phyloP scores from a whole-genome alignment of 2,888 invertebrate genomes.

The Diarsia mendica region DNA sequence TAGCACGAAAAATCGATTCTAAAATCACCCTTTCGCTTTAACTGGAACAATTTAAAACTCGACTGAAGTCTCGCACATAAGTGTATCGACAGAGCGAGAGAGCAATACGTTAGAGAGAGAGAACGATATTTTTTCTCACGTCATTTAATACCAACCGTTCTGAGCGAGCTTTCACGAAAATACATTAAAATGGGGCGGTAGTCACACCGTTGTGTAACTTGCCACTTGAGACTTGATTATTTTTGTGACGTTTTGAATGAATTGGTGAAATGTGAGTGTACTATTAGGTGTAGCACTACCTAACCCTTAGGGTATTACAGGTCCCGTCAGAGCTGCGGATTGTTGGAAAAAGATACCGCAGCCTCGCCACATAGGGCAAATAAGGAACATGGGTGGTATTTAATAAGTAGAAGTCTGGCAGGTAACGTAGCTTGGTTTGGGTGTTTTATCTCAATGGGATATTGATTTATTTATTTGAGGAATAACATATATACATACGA shows the following conservation, averaged over 20 bases:
- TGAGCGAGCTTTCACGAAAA: slow-evolving; percentile 73
- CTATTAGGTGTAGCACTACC: not conserved
- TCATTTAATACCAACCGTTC: slow-evolving; percentile 79
- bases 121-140: slow-evolving; percentile 79
- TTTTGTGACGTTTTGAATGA: not conserved
- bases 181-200: slow-evolving; percentile 74
- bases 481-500: no score
- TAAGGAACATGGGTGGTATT: no score
- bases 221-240: not conserved
- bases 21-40: slow-evolving; percentile 49
- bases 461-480: no score
- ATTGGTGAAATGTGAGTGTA: not conserved
- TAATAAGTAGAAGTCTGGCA: no score
- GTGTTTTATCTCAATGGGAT: not conserved
- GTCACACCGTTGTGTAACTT: slow-evolving; percentile 73
- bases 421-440: no score
- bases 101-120: slow-evolving; percentile 52
- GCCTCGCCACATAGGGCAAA: no score
- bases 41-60: slow-evolving; percentile 58
- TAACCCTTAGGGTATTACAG: not conserved
- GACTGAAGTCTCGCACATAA: slow-evolving; percentile 40
- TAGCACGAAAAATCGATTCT: slow-evolving; percentile 38
- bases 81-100: slow-evolving; percentile 59
- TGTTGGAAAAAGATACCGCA: no score
- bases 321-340: no score